Base-by-base conservation (phyloP, 2,888 invertebrate genomes). In the Pyrocoelia pectoralis region DNA sequence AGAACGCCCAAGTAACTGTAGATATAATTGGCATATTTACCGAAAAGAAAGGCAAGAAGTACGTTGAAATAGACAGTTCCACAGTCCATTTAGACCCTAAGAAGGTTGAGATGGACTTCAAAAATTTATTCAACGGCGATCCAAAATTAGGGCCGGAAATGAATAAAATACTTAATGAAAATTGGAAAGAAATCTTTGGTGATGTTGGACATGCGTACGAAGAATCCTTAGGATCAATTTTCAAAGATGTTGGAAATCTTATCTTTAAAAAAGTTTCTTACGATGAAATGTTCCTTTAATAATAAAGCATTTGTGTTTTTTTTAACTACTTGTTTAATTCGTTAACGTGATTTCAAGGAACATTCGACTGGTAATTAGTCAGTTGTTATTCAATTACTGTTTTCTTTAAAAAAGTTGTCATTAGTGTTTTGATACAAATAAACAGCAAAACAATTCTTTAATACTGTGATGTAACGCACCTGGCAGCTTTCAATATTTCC, bases 21-120 rank as follows among this genome's bases (percentile, higher is more conserved):
- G 4, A 8, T 29, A 76, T 90, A 10, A 82, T 84, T 38, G 88
- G 87, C 2, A 89, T 90, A 73, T 85, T 85, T 0, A 83, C 87
- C 28, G 79, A 83, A 13, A 85, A 84, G 33, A 85, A 89, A 64
- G 89, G 89, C 0, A 83, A 87, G 60, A 85, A 83, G 0, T 91
- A 85, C 77, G 85, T 89, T 85, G 87, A 85, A 73, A 81, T 89
- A 2, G 84, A 83, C 33, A 87, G 88, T 40, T 91, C 89, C 75
- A 81, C 80, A 0, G 85, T 90, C 1, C 85, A 85, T 57, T 86
- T 91, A 72, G 77, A 83, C 1, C 91, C 91, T 0, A 83, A 87
- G 69, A 82, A 81, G 18, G 87, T 91, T 1, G 75, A 82, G 1
- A 82, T 89, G 68, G 74, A 87, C 56, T 91, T 91, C 74, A 85